A percentile compares a stretch with the other conserved stretches of the same genome.
These are phyloP conservation scores for Henricia sp. DNA, from an alignment of 53 echinoderm and acorn worm species.

Conservation along the genomic window DNA sequence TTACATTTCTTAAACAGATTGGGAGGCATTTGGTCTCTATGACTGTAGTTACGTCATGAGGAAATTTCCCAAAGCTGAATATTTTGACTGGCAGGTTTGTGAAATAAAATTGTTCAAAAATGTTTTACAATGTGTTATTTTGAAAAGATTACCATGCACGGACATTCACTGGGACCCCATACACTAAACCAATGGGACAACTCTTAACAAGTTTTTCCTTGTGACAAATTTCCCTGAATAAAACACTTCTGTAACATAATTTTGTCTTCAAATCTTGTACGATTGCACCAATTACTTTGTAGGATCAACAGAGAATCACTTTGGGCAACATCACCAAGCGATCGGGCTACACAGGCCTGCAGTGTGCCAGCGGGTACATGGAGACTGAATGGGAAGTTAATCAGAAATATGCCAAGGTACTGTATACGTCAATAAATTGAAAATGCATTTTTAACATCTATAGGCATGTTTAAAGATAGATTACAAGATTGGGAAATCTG, in stretches of 20 bases:
- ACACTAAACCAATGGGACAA: no score
- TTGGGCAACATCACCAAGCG: slow-evolving; percentile 72
- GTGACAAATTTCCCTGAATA: no score
- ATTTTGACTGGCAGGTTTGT: slow-evolving; percentile 94
- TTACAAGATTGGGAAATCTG: no score
- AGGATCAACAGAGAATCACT: slow-evolving; percentile 62
- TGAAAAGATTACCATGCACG: no score
- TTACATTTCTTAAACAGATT: no score
- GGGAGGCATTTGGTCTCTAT: slow-evolving; percentile 73
- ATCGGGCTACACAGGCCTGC: slow-evolving; percentile 65
- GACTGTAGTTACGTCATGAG: slow-evolving; percentile 74
- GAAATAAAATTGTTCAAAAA: neutral
- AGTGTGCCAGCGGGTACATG: slow-evolving; percentile 85
- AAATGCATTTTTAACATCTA: no score
- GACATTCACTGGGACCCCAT: neutral
- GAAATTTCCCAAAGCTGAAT: slow-evolving; percentile 75
- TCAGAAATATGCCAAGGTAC: slow-evolving; percentile 78
- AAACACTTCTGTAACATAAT: no score
- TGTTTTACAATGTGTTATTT: no score
- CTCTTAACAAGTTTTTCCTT: no score
- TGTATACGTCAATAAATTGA: no score
- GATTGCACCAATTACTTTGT: neutral
- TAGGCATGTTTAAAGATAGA: no score
- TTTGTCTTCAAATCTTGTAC: no score
- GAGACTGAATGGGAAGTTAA: slow-evolving; percentile 60